Base-by-base conservation (phyloP, 2,888 invertebrate species). In the Lepidochrysops patricia region DNA sequence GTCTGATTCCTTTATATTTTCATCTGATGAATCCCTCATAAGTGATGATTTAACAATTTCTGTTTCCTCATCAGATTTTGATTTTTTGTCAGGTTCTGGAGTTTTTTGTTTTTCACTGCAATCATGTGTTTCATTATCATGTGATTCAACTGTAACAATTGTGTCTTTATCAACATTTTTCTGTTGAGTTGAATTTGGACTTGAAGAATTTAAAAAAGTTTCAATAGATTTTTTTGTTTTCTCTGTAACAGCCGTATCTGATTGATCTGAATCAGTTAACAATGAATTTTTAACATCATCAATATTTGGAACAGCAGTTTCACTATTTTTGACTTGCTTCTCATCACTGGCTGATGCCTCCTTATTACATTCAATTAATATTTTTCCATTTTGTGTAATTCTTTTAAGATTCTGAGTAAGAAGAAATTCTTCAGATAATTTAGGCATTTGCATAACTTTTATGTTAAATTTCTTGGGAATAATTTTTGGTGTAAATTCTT, bases 401-500 rank as follows among this genome's bases (percentile, higher is more conserved):
- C 62, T 81, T 60, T 66, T 76, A 7, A 89, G 70, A 35, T 74
- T 69, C 64, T 81, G 63, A 35, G 60, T 57, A 5, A 66, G 61
- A 60, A 88, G 69, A 70, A 77, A 84, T 1, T 66, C 59, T 29
- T 62, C 37, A 60, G 72, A 71, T 27, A 83, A 69, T 64, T 71
- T 64, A 15, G 84, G 83, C 60, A 87, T 64, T 60, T 71, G 77
- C 49, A 54, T 65, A 15, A 86, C 49, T 60, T 73, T 71, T 57
- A 89, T 70, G 57, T 60, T 23, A 70, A 83, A 82, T 2, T 69
- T 61, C 69, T 82, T 86, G 2, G 82, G 63, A 67, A 77, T 76
- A 66, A 89, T 61, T 69, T 82, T 86, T 2, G 82, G 63, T 67
- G 77, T 76, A 66, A 89, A 88, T 13, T 66, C 65, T 54, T 67